Base-by-base conservation (phyloP, 2,113 vertebrate genomes). In the Gobio gobio region DNA sequence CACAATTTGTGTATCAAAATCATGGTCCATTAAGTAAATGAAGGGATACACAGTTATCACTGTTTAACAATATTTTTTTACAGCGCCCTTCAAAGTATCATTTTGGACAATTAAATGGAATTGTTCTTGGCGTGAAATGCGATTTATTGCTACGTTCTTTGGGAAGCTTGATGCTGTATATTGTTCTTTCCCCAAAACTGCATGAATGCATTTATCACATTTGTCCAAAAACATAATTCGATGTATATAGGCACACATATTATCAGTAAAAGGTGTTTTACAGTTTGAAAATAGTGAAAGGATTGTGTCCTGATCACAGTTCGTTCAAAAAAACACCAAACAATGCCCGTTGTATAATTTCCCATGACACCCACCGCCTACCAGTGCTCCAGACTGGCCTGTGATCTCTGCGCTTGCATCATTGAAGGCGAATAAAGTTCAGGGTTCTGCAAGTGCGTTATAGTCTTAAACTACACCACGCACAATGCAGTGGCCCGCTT, bases 391-490 rank as follows among this genome's bases (percentile, higher is more conserved):
- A 68, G 76, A 63, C 14, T 86, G 79, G 61, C 61, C 10, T 51
- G 45, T 22, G 54, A 80, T 68, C 45, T 72, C 72, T 70, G 49
- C 61, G 47, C 49, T 70, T 75, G 66, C 74, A 43, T 58, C 64
- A 45, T 81, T 33, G 47, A 83, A 64, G 68, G 78, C 13, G 33
- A 76, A 59, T 77, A 66, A 83, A 78, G 84, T 83, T 80, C 61
- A 86, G 73, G 58, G 78, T 76, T 77, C 82, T 72, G 72, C 51
- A 49, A 78, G 61, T 83, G 82, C 54, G 24, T 80, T 63, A 63
- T 91, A 89, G 92, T 92, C 92, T 90, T 89, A 58, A 78, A 59
- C 54, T 59, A 40, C 78, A 91, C 85, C 87, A 93, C 93, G 92
- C 91, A 90, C 92, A 91, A 90, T 10, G 58, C 88, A 64, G 2